Base-by-base conservation (phyloP, 2,113 vertebrate genomes). In the Chrysochloris asiatica region DNA sequence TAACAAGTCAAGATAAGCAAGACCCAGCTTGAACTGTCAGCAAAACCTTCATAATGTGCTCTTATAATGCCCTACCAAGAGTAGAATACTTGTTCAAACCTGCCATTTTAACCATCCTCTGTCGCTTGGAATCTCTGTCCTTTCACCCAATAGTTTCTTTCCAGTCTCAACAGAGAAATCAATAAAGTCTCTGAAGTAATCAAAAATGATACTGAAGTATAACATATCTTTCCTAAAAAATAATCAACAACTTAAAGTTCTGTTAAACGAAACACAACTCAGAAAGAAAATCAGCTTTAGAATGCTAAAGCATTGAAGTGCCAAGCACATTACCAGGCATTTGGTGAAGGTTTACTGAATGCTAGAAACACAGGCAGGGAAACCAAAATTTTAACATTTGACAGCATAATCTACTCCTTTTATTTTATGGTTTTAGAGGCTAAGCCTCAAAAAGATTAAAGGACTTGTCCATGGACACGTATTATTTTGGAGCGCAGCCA, bases 1-100 rank as follows among this genome's bases (percentile, higher is more conserved):
- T 84, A 97, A 90, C 93, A 93, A n/a, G n/a, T n/a, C n/a, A n/a
- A 96, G 94, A 97, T 96, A 96, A 97, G 88, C 89, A 92, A 91
- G 76, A 96, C 85, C 54, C 14, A 94, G 83, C 76, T 50, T 16
- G 67, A 97, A 94, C 86, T 94, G 41, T 93, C 1, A 90, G 81
- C 6, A 81, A 88, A 78, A 69, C 1, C 73, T 95, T 50, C 76
- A 56, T 36, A 65, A 83, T n/a, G 8, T 93, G 75, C 89, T 94
- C 81, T 93, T 95, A 94, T 69, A 94, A 95, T 86, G 88, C 65
- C 88, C 79, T 86, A 93, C 47, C 45, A 79, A 91, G 59, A 47
- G 75, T 90, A 82, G 6, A 89, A 56, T 89, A 89, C 95, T 69
- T 97, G 95, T 97, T 97, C 77, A 93, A 95, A 97, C 94, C 90